phyloP scores from a whole-genome alignment of 2,113 vertebrate genomes.

The Psettodes erumei region DNA sequence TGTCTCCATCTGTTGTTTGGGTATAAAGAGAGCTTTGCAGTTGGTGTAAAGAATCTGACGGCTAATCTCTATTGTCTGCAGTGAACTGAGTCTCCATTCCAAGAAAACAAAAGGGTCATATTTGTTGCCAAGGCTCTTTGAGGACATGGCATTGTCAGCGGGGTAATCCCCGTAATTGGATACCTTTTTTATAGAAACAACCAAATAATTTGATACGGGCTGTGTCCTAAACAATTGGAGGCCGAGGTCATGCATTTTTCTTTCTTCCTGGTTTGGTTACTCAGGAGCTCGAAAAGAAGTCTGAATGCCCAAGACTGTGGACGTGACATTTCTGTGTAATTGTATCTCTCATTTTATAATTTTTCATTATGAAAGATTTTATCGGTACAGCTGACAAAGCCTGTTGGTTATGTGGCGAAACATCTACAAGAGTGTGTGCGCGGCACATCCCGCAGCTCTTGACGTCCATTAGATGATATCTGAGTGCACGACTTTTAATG shows the following conservation, averaged over 20 bases:
- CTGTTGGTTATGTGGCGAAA: neutral
- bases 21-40: neutral
- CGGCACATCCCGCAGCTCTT: neutral
- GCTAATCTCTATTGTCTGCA: neutral
- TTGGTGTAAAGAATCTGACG: neutral
- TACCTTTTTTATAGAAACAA: constrained; percentile 36
- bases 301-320: neutral
- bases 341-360: neutral
- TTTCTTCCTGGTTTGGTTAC: neutral
- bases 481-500: neutral
- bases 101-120: neutral
- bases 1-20: constrained; percentile 12
- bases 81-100: neutral
- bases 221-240: constrained; percentile 3
- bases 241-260: neutral
- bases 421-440: no score
- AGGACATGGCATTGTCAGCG: neutral
- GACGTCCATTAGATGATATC: neutral
- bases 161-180: constrained; percentile 7
- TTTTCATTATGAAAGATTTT: neutral
- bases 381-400: neutral
- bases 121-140: neutral
- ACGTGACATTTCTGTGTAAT: neutral
- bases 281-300: neutral
- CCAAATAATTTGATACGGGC: constrained; percentile 20